These are phyloP conservation scores for Xyrauchen texanus DNA, from an alignment of 2,113 vertebrate species.

Conservation along the genomic window DNA sequence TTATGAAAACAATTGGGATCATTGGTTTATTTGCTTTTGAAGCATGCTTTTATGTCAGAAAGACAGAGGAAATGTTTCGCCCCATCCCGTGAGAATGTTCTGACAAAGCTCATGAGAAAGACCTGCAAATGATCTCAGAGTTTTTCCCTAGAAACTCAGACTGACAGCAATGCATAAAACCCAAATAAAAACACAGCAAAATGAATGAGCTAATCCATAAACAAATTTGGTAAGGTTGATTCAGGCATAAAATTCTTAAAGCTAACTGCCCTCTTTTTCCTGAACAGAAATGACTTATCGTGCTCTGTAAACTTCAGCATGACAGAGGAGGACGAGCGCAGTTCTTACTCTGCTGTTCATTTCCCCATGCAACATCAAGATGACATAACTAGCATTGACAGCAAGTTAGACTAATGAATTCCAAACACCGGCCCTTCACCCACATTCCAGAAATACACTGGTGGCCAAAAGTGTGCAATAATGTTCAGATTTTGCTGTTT, in stretches of 20 bases:
- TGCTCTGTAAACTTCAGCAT: neutral
- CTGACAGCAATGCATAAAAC: slow-evolving; percentile 7
- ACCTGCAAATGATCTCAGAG: too few species aligned
- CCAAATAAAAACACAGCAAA: neutral
- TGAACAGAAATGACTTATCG: neutral
- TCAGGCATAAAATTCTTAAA: neutral
- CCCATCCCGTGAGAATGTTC: slow-evolving; percentile 7
- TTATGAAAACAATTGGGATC: neutral
- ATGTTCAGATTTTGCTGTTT: too few species aligned
- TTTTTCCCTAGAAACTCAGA: neutral
- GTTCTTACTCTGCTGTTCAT: neutral
- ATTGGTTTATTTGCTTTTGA: neutral
- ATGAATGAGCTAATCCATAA: slow-evolving; percentile 26
- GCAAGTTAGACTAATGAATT: neutral
- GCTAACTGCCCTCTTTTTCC: neutral
- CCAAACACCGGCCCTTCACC: slow-evolving; percentile 5
- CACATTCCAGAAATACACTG: too few species aligned
- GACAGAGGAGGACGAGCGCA: neutral
- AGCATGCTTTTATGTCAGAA: neutral
- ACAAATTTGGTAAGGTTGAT: neutral
- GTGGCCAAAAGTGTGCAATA: too few species aligned
- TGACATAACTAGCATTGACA: neutral
- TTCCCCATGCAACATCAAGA: slow-evolving; percentile 4
- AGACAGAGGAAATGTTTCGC: neutral
- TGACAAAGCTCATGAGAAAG: slow-evolving; percentile 23